These are phyloP conservation scores for Steinernema khuongi DNA, from an alignment of 1,140 invertebrate species.

Conservation along the genomic window DNA sequence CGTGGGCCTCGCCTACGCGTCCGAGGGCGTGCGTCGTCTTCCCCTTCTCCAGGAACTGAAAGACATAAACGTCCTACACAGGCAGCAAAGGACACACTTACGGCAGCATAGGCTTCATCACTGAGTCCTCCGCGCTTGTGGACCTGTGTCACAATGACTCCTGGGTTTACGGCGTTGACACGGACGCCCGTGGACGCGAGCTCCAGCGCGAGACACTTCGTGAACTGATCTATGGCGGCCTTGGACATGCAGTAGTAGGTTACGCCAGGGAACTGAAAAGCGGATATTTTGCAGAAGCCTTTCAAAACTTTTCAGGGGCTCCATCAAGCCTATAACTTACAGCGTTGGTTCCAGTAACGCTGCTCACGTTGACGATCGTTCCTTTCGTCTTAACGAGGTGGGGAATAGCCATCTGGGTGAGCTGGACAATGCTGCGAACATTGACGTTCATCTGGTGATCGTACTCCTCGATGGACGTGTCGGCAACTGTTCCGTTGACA, in stretches of 20 bases:
- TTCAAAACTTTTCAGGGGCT: background rate
- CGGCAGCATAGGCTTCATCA: constrained; percentile 68
- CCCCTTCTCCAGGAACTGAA: constrained; percentile 62
- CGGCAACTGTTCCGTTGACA: constrained; percentile 76
- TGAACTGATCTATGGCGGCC: constrained; percentile 59
- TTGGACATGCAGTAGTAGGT: constrained; percentile 60
- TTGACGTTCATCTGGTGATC: constrained; percentile 78
- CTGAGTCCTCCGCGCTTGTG: constrained; percentile 71
- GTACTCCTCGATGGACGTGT: constrained; percentile 73
- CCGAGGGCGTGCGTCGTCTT: constrained; percentile 64
- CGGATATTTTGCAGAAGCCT: constrained; percentile 9
- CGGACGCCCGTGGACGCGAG: constrained; percentile 59
- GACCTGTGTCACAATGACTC: constrained; percentile 72
- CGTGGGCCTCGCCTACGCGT: constrained; percentile 60
- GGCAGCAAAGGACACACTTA: constrained; percentile 37
- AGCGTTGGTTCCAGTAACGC: constrained; percentile 75
- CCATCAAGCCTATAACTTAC: constrained; percentile 48
- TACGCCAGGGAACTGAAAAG: constrained; percentile 50
- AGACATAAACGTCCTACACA: background rate
- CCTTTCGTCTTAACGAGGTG: constrained; percentile 76
- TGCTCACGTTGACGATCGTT: constrained; percentile 83
- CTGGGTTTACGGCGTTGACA: constrained; percentile 67
- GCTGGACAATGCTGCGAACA: constrained; percentile 69
- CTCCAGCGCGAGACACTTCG: constrained; percentile 60
- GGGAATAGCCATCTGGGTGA: constrained; percentile 78